Base-by-base conservation (phyloP, 2,113 vertebrate species). In the Eidolon helvum region DNA sequence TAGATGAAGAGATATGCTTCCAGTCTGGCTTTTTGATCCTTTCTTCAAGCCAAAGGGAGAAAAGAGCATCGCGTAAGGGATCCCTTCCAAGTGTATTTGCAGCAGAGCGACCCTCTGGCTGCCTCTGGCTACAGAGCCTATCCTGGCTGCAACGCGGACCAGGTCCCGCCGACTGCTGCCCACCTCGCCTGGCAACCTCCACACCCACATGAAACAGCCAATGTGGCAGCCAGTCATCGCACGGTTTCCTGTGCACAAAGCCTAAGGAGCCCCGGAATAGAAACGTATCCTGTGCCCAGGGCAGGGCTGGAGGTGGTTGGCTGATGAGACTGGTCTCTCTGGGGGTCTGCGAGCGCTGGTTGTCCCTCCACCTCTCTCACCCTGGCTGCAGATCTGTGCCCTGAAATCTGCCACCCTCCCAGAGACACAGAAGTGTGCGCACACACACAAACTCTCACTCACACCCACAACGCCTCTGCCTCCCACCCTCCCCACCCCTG, bases 1-100 rank as follows among this genome's bases (percentile, higher is more conserved):
- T 94, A 92, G 57, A 92, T 72, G 90, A 82, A 45, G 68, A 84
- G 90, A 97, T 43, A 61, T 0, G 0, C 90, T 97, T 50, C 33
- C 63, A 75, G 89, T 38, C 96, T 97, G 89, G 63, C 59, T 97
- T 84, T 91, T 69, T 35, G 28, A 92, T 95, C 97, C 97, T 95
- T 28, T 43, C 21, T 16, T 63, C 38, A 87, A 92, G 66, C n/a
- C 83, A 66, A 96, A 79, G 68, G 95, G 28, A 65, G 61, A 38
- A 59, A 66, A 93, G 97, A 65, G 87, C 7, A 7, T 8, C 2
- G 74, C 89, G 71, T 68, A 90, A 53, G 74, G 38, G 69, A 38
- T 89, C 65, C 48, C 66, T 85, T 86, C 84, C 78, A 28, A 95
- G 11, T 4, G 40, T 63, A 33, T 50, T n/a, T 63, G 61, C 0